phyloP scores from a whole-genome alignment of 2,113 vertebrate species.

The Smithornis capensis region DNA sequence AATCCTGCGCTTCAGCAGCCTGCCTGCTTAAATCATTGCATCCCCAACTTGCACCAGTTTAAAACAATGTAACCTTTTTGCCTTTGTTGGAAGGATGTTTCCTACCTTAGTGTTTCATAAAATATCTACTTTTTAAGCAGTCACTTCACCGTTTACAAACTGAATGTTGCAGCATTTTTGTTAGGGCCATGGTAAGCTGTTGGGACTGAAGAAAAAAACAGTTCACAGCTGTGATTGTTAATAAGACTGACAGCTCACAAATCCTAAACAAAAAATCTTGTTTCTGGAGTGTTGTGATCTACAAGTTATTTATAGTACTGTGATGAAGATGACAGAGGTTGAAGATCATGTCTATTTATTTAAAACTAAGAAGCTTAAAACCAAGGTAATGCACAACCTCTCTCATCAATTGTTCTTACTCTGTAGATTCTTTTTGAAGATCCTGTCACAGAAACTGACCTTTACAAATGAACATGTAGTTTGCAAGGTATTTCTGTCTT shows the following conservation, averaged over 20 bases:
- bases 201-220: not conserved
- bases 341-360: not conserved
- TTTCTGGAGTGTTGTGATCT: not conserved
- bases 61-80: not conserved
- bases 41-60: not conserved
- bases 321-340: slow-evolving; percentile 9
- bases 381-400: not conserved
- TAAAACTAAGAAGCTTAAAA: not conserved
- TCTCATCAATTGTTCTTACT: not conserved
- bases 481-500: not conserved
- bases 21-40: not conserved
- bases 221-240: rapidly evolving
- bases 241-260: not conserved
- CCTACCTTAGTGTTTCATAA: not conserved
- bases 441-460: not conserved
- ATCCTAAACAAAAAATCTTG: not conserved
- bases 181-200: not conserved
- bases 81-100: not conserved
- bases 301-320: not conserved
- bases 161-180: not conserved
- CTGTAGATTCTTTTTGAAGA: not conserved
- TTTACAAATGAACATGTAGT: not conserved
- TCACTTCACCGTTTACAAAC: not conserved
- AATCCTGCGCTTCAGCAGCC: not conserved
- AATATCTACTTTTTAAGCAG: not conserved